Percentiles rank a stretch among this genome's conserved stretches.
Conservation (phyloP, 2,888 invertebrate genomes). For the Trachelus stipa region DNA sequence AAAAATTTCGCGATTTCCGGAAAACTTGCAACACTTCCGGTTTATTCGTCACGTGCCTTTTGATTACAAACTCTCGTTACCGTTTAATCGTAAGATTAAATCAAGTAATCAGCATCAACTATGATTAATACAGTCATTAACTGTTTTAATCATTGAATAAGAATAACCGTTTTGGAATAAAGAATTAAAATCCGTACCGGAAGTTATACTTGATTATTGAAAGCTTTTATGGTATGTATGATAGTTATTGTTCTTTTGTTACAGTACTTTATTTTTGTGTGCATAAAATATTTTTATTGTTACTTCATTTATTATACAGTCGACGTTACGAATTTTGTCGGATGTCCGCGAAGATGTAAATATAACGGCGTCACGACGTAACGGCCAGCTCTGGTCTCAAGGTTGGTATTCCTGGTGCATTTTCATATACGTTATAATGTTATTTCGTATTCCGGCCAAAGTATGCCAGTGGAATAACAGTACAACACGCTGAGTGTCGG, state of each 20-base stretch:
- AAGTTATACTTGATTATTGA: neutral
- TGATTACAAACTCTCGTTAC: neutral
- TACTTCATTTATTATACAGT: neutral
- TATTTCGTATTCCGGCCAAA: conserved; percentile 55
- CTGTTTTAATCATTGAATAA: neutral
- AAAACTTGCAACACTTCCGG: too few species aligned
- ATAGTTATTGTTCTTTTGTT: neutral
- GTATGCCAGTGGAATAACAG: conserved; percentile 61
- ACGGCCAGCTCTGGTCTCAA: conserved; percentile 10
- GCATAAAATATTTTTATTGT: neutral
- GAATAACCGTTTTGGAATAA: neutral
- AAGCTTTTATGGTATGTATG: neutral
- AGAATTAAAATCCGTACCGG: neutral
- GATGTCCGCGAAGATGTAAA: neutral
- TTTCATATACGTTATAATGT: conserved; percentile 20
- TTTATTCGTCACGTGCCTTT: neutral
- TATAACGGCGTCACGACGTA: neutral
- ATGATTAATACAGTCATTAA: neutral
- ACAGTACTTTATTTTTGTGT: neutral
- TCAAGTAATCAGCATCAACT: neutral
- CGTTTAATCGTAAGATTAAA: neutral
- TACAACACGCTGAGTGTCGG: conserved; percentile 36
- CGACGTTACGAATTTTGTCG: neutral
- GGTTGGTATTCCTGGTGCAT: conserved; percentile 39
- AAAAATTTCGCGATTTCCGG: neutral